phyloP scores from a whole-genome alignment of 2,113 vertebrate genomes.

The Tautogolabrus adspersus region DNA sequence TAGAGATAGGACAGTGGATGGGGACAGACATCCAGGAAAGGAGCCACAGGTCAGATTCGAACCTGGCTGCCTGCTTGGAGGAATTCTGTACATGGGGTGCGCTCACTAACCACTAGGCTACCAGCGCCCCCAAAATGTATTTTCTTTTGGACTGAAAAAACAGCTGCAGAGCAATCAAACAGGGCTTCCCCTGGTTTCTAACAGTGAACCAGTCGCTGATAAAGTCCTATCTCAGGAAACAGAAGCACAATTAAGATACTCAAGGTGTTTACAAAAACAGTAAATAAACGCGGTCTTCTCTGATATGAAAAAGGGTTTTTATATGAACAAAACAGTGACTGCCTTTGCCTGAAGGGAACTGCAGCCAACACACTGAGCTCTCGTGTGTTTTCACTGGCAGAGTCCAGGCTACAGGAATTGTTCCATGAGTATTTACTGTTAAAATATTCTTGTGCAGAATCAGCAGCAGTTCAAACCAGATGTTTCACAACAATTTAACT shows the following conservation, averaged over 20 bases:
- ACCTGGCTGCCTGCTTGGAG: no score
- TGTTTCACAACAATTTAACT: neutral
- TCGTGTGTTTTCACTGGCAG: conserved; percentile 50
- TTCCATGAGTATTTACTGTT: conserved; percentile 8
- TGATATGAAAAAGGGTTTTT: conserved; percentile 10
- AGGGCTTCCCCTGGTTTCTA: neutral
- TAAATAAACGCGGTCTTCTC: neutral
- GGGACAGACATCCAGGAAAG: no score
- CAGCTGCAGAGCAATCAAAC: neutral
- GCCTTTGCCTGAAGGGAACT: conserved; percentile 25
- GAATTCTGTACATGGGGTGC: no score
- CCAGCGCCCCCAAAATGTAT: no score
- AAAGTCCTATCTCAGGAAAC: neutral
- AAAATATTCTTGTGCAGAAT: conserved; percentile 17
- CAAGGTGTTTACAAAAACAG: conserved; percentile 2
- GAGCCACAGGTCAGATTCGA: no score
- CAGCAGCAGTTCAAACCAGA: conserved; percentile 1
- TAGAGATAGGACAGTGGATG: no score
- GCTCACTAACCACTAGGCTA: no score
- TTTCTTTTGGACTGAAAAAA: no score
- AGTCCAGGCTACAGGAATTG: conserved; percentile 21
- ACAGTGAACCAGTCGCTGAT: neutral
- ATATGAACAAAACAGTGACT: conserved; percentile 28
- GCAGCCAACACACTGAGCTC: neutral
- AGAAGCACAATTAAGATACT: neutral